Evolutionary conservation across 2,113 vertebrate species (phyloP).

Genomic region (Daboia siamensis): DNA sequence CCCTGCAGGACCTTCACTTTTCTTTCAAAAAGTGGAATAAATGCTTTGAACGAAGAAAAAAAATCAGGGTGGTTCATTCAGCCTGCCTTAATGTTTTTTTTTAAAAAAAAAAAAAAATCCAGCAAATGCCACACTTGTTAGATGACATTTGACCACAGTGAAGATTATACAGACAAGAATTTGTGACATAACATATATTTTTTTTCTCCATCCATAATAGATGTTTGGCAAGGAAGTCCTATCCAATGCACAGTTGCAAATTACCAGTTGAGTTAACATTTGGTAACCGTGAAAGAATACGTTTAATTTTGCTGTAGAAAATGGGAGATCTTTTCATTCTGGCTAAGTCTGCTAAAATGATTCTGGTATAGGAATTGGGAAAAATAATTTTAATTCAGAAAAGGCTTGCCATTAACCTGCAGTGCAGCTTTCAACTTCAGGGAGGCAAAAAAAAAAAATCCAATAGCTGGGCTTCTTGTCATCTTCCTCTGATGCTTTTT

Average conservation of each 20-base stretch:
- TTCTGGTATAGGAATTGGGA: neutral
- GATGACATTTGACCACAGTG: conserved; percentile 30
- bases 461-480: too few relatives aligned
- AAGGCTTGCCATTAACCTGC: neutral
- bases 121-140: conserved; percentile 35
- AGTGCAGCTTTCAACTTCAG: neutral
- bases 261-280: conserved; percentile 45
- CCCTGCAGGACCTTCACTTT: conserved; percentile 10
- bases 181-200: neutral
- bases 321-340: conserved; percentile 38
- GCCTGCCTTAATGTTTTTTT: conserved; percentile 38
- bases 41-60: conserved; percentile 8
- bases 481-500: neutral
- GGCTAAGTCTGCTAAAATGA: conserved; percentile 35
- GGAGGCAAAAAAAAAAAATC: too few relatives aligned
- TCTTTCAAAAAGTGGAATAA: neutral
- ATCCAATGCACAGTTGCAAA: conserved; percentile 30
- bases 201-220: conserved; percentile 15
- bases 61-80: conserved; percentile 58
- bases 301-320: neutral
- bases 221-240: conserved; percentile 35
- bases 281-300: conserved; percentile 3
- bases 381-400: neutral
- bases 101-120: conserved; percentile 30
- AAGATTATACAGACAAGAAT: neutral